Base-by-base conservation (phyloP, 2,888 invertebrate genomes). In the Conomelus anceps region DNA sequence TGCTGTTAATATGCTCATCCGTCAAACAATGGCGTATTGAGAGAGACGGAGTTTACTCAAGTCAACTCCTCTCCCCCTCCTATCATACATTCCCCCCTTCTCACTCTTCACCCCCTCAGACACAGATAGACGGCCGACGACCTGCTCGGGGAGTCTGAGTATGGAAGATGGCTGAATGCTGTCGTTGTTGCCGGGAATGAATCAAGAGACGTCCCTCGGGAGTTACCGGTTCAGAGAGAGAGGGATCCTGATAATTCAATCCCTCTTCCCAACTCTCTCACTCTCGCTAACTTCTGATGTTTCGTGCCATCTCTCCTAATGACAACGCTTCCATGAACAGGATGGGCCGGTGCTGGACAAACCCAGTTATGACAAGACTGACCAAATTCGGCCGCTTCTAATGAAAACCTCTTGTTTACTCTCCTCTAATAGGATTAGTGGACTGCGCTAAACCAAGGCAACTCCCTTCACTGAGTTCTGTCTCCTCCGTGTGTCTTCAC, bases 321-420 rank as follows among this genome's bases (percentile, higher is more conserved):
- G 63, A 63, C 63, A 63, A 63, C 63, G 63, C 63, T 63, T 63
- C 63, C 63, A 7, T 63, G 63, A 63, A 63, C 63, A 63, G 63
- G 63, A 63, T n/a, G 63, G n/a, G n/a, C n/a, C n/a, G 63, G n/a
- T n/a, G 63, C 63, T 63, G 63, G 63, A n/a, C 63, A 85, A 85
- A 85, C 85, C 85, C 23, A 85, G 85, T 85, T 85, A 85, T 85
- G 85, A 85, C 85, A 23, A 85, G 85, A 85, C 23, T 85, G 85
- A 85, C 85, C 85, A 85, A 85, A 85, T 85, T 85, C 85, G 20
- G 85, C 85, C 23, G 85, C 24, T 85, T 24, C 85, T 85, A 85
- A 85, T 85, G 85, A 85, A 85, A 85, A 85, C n/a, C 85, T 85
- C 85, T 85, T 85, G 85, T 85, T 85, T 85, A 85, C 85, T 85